These are phyloP conservation scores for Tachina lurida DNA, from an alignment of 2,888 invertebrate species.

Conservation along the genomic window DNA sequence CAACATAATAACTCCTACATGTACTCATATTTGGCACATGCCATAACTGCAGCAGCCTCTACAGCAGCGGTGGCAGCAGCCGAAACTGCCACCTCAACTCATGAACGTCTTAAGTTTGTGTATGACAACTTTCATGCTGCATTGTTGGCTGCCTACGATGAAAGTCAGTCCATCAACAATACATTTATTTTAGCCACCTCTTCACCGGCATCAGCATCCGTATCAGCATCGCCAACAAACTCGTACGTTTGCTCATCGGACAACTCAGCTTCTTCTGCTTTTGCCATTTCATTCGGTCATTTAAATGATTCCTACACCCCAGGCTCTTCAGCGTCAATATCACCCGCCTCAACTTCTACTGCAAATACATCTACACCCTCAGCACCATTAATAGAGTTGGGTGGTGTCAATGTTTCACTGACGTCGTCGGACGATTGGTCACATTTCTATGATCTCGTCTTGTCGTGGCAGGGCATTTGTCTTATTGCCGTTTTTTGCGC, in stretches of 20 bases:
- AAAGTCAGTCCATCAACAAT: conserved; percentile 45
- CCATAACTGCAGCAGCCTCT: conserved; percentile 62
- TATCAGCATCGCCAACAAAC: conserved; percentile 7
- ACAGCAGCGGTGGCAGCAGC: conserved; percentile 52
- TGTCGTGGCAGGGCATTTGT: conserved; percentile 84
- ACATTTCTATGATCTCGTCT: conserved; percentile 79
- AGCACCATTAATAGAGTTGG: conserved; percentile 26
- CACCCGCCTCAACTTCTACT: conserved; percentile 38
- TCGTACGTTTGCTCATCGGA: conserved; percentile 14
- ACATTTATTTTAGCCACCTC: conserved; percentile 54
- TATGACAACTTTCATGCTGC: conserved; percentile 49
- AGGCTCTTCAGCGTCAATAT: conserved; percentile 26
- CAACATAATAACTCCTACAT: conserved; percentile 40
- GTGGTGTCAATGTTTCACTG: conserved; percentile 61
- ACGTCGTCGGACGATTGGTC: conserved; percentile 78
- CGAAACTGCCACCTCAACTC: conserved; percentile 41
- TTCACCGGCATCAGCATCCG: neutral
- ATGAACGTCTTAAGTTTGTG: conserved; percentile 48
- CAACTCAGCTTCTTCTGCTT: neutral
- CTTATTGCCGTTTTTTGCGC: conserved; percentile 87
- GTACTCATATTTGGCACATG: conserved; percentile 65
- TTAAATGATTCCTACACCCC: conserved; percentile 7
- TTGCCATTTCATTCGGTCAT: conserved; percentile 16
- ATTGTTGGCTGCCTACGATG: conserved; percentile 47
- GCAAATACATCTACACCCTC: conserved; percentile 39